A percentile compares a stretch with the other conserved stretches of the same genome.
These are phyloP conservation scores for Neoarius graeffei DNA, from an alignment of 2,113 vertebrate genomes.

Conservation along the genomic window DNA sequence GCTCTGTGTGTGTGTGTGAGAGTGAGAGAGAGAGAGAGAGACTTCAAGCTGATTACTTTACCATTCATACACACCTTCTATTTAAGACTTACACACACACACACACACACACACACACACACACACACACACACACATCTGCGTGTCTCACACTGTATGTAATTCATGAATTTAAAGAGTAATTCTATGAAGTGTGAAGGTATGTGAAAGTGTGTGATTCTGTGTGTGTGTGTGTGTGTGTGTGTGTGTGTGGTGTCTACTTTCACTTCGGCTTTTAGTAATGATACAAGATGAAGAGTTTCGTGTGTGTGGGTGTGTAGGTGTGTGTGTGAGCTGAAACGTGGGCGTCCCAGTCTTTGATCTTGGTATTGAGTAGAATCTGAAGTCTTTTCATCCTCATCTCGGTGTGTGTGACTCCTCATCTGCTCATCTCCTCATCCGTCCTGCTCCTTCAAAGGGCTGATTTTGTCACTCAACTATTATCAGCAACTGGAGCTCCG, in stretches of 20 bases:
- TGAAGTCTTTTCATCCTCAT: constrained; percentile 11
- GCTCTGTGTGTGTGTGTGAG: constrained; percentile 10
- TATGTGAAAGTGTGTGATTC: too few species aligned
- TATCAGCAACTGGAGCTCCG: background rate
- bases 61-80: background rate
- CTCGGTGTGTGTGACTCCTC: background rate
- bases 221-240: constrained; percentile 15
- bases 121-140: background rate
- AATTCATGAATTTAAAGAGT: too few species aligned
- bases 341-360: background rate
- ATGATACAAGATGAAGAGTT: constrained; percentile 5
- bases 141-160: too few species aligned
- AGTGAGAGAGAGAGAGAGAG: background rate
- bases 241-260: background rate
- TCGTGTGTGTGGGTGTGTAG: background rate
- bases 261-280: background rate
- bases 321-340: background rate
- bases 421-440: background rate
- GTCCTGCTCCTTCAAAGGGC: constrained; percentile 28
- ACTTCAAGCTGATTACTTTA: constrained; percentile 5
- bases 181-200: too few species aligned
- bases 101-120: constrained; percentile 7
- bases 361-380: constrained; percentile 8
- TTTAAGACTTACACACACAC: background rate
- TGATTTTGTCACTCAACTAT: constrained; percentile 23